These are phyloP conservation scores for Montipora efflorescens DNA, from an alignment of 64 coral and sea anemone species.

Conservation along the genomic window DNA sequence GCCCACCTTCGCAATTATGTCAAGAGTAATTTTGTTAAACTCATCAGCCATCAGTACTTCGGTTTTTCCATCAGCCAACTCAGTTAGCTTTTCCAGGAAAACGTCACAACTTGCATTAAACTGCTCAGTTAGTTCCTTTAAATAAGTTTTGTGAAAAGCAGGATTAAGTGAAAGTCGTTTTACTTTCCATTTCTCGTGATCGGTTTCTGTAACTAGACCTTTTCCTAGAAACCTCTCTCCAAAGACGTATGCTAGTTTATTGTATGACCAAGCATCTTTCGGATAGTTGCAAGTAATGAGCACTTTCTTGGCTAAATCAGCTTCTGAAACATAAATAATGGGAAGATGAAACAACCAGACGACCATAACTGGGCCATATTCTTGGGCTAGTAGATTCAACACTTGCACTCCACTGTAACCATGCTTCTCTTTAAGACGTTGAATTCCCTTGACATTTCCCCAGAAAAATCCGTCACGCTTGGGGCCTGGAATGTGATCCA, in stretches of 20 bases:
- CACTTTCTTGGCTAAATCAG: conserved; percentile 62
- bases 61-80: conserved; percentile 85
- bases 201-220: conserved; percentile 66
- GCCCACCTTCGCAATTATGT: conserved; percentile 81
- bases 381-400: conserved; percentile 24
- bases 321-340: conserved; percentile 69
- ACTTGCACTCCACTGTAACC: conserved; percentile 22
- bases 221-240: conserved; percentile 71
- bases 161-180: conserved; percentile 63
- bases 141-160: conserved; percentile 72
- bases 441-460: conserved; percentile 60
- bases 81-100: conserved; percentile 62
- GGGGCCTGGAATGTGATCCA: conserved; percentile 75
- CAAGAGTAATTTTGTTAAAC: conserved; percentile 76
- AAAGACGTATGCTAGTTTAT: conserved; percentile 58
- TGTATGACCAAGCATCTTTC: conserved; percentile 41
- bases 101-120: conserved; percentile 82
- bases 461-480: conserved; percentile 79
- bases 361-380: conserved; percentile 69
- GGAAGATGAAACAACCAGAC: conserved; percentile 70
- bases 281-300: conserved; percentile 76
- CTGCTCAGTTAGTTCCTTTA: conserved; percentile 68
- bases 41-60: conserved; percentile 73
- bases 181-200: conserved; percentile 69
- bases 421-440: conserved; percentile 14